Base-by-base conservation (phyloP, 2,797 vertebrate genomes). In the Arctocebus calabarensis region DNA sequence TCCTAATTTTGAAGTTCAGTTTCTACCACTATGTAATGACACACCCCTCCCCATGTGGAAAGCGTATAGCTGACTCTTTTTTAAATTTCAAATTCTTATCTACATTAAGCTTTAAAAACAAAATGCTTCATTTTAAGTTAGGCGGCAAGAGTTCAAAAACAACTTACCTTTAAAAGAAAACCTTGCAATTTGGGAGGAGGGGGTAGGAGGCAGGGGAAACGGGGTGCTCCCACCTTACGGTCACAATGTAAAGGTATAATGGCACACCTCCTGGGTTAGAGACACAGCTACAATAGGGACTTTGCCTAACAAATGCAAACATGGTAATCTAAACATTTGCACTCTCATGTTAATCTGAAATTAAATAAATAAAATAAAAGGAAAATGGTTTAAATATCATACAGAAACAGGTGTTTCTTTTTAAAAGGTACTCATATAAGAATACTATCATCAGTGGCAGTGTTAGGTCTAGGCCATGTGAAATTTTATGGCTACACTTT, bases 21-120 rank as follows among this genome's bases (percentile, higher is more conserved):
- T 66, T 94, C 78, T 40, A 23, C 27, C 22, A 25, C 62, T 13
- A 0, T n/a, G 34, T 71, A 37, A 32, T 32, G 29, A 27, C 27
- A 78, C 19, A 23, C 4, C 19, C 27, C 45, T 87, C 29, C n/a
- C 25, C 22, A 7, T 59, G 17, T 73, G 66, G 29, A 32, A 61
- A 68, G 27, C 59, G 1, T n/a, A 37, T 7, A 45, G 11, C 32
- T 81, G 25, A 22, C 64, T 55, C 14, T 61, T 17, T 48, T 45
- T 55, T 7, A 16, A 52, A 52, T 52, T 52, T 52, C 25, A 57
- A 68, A 61, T 68, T 90, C 14, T 92, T 64, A 4, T 71, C 34
- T 94, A 40, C 40, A 10, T 79, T 83, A 57, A 55, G 19, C 52
- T 94, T 94, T 85, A n/a, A 88, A 90, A 87, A 32, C 40, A 78